Conservation (phyloP, 2,797 vertebrate genomes). For the Gadopsis marmoratus region DNA sequence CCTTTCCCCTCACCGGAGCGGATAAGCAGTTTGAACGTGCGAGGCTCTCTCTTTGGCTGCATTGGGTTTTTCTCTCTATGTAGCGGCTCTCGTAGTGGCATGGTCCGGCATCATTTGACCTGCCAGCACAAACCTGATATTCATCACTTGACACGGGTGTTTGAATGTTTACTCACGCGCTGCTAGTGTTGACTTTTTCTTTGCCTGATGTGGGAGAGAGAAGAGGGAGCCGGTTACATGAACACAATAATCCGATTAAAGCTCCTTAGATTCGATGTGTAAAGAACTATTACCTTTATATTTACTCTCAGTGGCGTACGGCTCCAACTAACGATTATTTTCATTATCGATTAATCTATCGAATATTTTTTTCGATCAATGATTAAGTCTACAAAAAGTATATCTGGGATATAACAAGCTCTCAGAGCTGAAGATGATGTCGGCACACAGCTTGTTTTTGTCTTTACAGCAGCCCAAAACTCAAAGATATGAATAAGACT, state of each 20-base stretch:
- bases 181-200: not conserved
- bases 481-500: not conserved
- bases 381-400: not conserved
- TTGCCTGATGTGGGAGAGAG: not conserved
- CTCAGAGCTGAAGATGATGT: not conserved
- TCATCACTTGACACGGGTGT: conserved; percentile 3
- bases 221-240: not conserved
- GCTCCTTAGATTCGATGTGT: not conserved
- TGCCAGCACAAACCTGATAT: conserved; percentile 19
- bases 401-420: not conserved
- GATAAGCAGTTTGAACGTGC: conserved; percentile 19
- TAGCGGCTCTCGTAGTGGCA: not conserved
- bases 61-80: conserved; percentile 19
- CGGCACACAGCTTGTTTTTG: not conserved
- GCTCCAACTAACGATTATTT: not conserved
- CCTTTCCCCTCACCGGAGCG: conserved; percentile 44
- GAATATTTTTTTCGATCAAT: not conserved
- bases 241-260: not conserved
- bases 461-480: not conserved
- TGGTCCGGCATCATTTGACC: conserved; percentile 24
- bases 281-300: not conserved
- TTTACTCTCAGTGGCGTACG: not conserved
- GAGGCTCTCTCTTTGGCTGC: not conserved
- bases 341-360: not conserved
- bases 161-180: conserved; percentile 28